Evolutionary conservation across 2,797 vertebrate species (phyloP), one percentile per base, ranked within the genome.

Genomic region (Tauraco hartlaubi): DNA sequence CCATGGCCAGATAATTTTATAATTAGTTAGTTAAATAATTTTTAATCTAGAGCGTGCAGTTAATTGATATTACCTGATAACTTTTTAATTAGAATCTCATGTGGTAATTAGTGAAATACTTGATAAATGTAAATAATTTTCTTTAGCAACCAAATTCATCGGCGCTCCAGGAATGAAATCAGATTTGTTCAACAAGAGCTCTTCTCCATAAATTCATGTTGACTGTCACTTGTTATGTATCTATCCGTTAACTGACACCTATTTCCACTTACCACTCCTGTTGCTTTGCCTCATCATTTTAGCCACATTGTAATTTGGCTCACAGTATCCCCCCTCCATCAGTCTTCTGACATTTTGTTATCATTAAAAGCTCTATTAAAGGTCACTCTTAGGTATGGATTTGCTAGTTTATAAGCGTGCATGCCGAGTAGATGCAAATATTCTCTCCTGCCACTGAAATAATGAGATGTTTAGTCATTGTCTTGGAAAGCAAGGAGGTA

Each of bases 21-120:
- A 92, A 89, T 94, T 88, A 72, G 41, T 72, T 78, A 64, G 64
- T 51, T 90, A 92, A 93, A 90, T 71, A 82, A 41, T 85, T 94
- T 94, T 82, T 88, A 96, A 90, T 89, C 51, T 29, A 87, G 56
- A 92, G 12, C 49, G 13, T 87, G 44, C 0, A 0, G n/a, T 89
- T 84, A 85, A 89, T 85, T 79, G 74, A 49, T 74, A 78, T 37
- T 63, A 49, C 37, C 28, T 79, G 35, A 44, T 88, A 87, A 94
- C 55, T 93, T 95, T 86, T 94, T 22, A 94, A 93, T 96, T 92
- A 92, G 59, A 88, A 81, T 69, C 29, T 90, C 44, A 9, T 71
- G 66, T 79, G 52, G 33, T 92, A 91, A 92, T 92, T 91, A 95
- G 67, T 74, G 74, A 87, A 96, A 85, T 79, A 43, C 71, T 92